Evolutionary conservation across 23 tunicate genomes (phyloP).

Genomic region (Halocynthia aurantium): DNA sequence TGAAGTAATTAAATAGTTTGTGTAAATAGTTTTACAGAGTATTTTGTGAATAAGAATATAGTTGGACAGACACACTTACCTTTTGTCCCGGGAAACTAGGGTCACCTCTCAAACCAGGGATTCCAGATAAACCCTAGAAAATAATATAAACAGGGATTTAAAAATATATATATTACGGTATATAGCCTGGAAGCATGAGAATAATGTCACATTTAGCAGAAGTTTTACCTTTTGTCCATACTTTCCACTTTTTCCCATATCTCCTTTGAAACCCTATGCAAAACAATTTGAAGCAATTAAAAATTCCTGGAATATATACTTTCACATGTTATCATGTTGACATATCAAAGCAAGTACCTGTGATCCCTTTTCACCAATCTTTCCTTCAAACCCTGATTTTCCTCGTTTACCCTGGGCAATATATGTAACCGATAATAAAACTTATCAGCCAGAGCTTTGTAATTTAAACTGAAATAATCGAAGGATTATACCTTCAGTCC

Average conservation of each 20-base stretch:
- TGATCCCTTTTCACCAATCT: neutral
- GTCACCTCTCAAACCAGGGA: neutral
- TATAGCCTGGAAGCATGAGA: too few relatives aligned
- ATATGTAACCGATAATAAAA: neutral
- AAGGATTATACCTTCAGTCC: neutral
- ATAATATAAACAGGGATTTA: neutral
- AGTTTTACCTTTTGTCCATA: too few relatives aligned
- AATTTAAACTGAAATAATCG: neutral
- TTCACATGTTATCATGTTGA: neutral
- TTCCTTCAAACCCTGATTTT: constrained; percentile 5
- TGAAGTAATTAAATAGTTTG: neutral
- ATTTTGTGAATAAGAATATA: neutral
- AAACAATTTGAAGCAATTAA: too few relatives aligned
- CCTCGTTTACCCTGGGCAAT: constrained; percentile 3
- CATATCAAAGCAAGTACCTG: neutral
- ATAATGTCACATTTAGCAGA: too few relatives aligned
- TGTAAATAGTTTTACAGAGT: neutral
- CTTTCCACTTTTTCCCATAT: too few relatives aligned
- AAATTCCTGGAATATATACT: neutral
- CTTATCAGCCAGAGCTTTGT: neutral
- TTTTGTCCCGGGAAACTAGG: neutral
- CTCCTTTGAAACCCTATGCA: too few relatives aligned
- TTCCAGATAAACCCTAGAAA: neutral
- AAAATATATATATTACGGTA: too few relatives aligned
- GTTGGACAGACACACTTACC: neutral